Conservation (phyloP, 1,140 invertebrate genomes). For the Dreissena polymorpha region DNA sequence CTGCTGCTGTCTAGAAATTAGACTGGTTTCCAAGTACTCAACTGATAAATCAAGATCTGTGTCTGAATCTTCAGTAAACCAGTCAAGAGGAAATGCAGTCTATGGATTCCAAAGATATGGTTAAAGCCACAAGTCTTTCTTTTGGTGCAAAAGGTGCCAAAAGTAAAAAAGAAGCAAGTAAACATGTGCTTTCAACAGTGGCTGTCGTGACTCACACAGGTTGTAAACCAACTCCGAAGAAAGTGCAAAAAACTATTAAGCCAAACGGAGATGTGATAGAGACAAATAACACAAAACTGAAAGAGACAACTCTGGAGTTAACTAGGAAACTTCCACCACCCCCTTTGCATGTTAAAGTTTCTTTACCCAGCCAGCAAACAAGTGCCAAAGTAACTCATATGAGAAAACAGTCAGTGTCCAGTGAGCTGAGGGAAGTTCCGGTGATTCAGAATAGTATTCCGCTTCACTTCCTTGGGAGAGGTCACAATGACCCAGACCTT, state of each 20-base stretch:
- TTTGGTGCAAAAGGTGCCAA: neutral
- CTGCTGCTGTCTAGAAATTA: neutral
- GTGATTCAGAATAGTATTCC: neutral
- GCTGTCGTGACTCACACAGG: neutral
- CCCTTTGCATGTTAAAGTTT: neutral
- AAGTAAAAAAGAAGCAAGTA: neutral
- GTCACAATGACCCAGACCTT: neutral
- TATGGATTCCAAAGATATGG: neutral
- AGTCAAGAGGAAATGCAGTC: neutral
- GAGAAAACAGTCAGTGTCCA: neutral
- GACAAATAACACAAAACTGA: neutral
- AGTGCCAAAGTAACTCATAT: neutral
- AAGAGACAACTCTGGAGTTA: neutral
- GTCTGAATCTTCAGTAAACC: neutral
- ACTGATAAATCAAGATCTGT: neutral
- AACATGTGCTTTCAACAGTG: neutral
- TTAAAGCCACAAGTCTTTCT: neutral
- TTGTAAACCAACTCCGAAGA: neutral
- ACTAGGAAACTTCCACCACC: neutral
- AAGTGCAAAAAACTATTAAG: neutral
- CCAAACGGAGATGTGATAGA: neutral
- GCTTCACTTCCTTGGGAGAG: neutral
- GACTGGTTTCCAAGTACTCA: constrained; percentile 2
- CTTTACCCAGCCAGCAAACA: neutral
- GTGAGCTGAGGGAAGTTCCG: neutral